Percentiles rank a stretch among this genome's conserved stretches.
Conservation (phyloP, 2,797 vertebrate genomes). For the Poecile montanus region DNA sequence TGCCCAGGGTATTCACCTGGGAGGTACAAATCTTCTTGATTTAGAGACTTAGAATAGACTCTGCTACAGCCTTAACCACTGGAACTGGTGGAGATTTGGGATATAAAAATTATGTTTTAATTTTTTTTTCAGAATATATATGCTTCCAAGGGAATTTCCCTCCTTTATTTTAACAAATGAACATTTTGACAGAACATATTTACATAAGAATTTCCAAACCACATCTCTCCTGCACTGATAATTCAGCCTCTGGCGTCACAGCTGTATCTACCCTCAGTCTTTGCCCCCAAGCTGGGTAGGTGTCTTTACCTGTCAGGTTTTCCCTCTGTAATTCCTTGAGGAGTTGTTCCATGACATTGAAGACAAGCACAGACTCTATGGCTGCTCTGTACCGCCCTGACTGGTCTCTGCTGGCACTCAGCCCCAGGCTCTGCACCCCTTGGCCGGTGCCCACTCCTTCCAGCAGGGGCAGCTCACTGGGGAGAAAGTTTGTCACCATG, state of each 20-base stretch:
- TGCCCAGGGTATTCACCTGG: not conserved
- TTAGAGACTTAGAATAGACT: not conserved
- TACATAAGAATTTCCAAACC: not conserved
- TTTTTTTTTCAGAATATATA: not conserved
- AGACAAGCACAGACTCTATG: conserved; percentile 85
- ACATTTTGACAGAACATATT: not conserved
- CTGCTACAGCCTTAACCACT: not conserved
- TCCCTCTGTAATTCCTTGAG: conserved; percentile 82
- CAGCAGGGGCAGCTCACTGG: conserved; percentile 85
- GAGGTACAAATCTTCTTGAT: not conserved
- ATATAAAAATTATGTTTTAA: not conserved
- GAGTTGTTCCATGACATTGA: conserved; percentile 84
- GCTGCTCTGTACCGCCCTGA: conserved; percentile 89
- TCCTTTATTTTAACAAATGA: not conserved
- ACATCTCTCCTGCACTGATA: not conserved
- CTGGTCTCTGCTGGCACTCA: conserved; percentile 72
- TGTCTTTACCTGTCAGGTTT: conserved; percentile 82
- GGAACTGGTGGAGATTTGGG: not conserved
- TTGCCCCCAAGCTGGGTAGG: not conserved
- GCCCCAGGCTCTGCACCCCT: conserved; percentile 83
- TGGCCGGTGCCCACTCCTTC: conserved; percentile 80
- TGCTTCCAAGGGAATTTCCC: not conserved
- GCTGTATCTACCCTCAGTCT: not conserved
- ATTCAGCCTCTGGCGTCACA: not conserved
- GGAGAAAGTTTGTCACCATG: conserved; percentile 89